Evolutionary conservation across 2,888 invertebrate species (phyloP).

Genomic region (Proisotoma minuta): DNA sequence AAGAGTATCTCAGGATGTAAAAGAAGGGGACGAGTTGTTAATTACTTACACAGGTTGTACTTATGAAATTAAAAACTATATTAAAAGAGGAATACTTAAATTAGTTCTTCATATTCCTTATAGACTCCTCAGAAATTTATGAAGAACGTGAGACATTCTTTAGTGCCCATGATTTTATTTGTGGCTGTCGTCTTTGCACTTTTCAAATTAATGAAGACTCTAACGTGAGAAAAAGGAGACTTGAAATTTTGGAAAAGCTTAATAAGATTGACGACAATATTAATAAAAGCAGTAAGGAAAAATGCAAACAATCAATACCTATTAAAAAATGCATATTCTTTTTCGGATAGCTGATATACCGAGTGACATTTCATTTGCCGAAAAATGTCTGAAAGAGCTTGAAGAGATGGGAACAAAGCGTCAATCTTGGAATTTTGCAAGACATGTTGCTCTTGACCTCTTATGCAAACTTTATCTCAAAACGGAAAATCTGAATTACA

Average conservation of each 20-base stretch:
- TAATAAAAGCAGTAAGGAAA: background rate
- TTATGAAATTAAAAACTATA: background rate
- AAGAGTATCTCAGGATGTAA: constrained; percentile 17
- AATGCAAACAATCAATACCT: background rate
- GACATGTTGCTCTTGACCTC: background rate
- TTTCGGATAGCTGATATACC: background rate
- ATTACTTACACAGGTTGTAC: constrained; percentile 22
- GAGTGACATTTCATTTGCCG: background rate
- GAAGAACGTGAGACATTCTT: constrained; percentile 12
- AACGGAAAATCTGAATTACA: no score
- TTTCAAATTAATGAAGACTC: background rate
- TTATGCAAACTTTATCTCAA: constrained; percentile 4
- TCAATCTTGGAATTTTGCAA: constrained; percentile 6
- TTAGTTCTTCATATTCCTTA: background rate
- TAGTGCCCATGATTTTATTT: constrained; percentile 8
- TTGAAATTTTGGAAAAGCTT: background rate
- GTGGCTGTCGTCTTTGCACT: constrained; percentile 2
- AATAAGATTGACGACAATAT: background rate
- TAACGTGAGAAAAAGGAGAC: background rate
- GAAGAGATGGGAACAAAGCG: background rate
- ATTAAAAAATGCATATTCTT: background rate
- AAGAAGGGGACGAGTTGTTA: constrained; percentile 24
- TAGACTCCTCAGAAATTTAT: constrained; percentile 5
- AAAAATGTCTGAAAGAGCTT: constrained; percentile 4
- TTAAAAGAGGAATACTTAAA: background rate